Evolutionary conservation across 2,888 invertebrate genomes (phyloP).

Genomic region (Lingula anatina): DNA sequence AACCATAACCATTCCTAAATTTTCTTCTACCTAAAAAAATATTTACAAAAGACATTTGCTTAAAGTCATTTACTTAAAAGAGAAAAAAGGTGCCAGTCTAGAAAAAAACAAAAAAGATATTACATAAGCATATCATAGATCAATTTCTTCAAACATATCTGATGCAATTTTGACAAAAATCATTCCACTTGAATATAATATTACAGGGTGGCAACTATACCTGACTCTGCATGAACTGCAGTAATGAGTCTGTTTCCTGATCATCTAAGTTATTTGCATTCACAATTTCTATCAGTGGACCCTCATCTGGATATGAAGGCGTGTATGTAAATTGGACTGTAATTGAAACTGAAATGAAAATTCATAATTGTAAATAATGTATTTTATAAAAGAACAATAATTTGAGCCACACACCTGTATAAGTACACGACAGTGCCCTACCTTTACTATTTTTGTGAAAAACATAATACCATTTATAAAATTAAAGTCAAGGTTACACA

Average conservation of each 20-base stretch:
- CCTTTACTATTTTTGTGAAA: no score
- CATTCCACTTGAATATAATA: no score
- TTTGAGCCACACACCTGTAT: no score
- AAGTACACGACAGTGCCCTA: no score
- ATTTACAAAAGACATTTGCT: not conserved
- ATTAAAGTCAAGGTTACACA: no score
- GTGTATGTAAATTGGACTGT: slow-evolving; percentile 78
- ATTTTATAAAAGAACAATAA: no score
- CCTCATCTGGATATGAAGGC: slow-evolving; percentile 81
- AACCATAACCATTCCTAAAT: slow-evolving; percentile 95
- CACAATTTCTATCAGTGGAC: slow-evolving; percentile 71
- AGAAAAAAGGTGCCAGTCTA: not conserved
- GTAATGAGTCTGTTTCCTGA: slow-evolving; percentile 24
- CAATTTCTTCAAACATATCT: no score
- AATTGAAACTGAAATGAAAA: slow-evolving; percentile 59
- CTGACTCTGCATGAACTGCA: slow-evolving; percentile 31
- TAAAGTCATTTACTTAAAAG: no score
- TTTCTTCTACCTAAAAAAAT: slow-evolving; percentile 65
- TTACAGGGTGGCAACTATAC: no score
- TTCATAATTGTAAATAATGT: no score
- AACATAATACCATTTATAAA: no score
- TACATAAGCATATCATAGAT: not conserved
- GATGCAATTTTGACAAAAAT: no score
- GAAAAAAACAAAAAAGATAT: not conserved
- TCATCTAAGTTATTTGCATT: slow-evolving; percentile 61